These are phyloP conservation scores for Drosophila kanapiae DNA, from an alignment of 1,140 invertebrate genomes.

Conservation along the genomic window DNA sequence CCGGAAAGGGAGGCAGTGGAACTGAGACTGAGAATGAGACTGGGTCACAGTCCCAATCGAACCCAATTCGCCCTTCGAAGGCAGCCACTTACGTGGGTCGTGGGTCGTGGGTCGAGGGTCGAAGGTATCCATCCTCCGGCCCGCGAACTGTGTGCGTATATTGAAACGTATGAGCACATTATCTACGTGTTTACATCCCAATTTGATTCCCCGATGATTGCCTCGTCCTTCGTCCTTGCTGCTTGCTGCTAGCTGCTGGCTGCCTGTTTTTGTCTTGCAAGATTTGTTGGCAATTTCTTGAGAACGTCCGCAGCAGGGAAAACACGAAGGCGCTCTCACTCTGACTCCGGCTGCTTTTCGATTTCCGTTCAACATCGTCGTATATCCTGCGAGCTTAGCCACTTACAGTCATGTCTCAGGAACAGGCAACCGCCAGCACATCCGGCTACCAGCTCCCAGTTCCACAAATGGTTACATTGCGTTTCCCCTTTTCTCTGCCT, in stretches of 20 bases:
- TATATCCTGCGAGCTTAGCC: constrained; percentile 69
- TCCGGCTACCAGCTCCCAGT: constrained; percentile 2
- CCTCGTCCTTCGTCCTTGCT: constrained; percentile 16
- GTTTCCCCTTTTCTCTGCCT: constrained; percentile 33
- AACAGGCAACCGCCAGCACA: constrained; percentile 35
- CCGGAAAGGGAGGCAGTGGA: not conserved
- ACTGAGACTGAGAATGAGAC: not conserved
- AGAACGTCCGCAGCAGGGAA: constrained; percentile 42
- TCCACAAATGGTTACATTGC: constrained; percentile 43
- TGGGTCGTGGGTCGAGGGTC: not conserved
- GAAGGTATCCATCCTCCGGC: not conserved
- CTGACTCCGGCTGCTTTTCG: constrained; percentile 51
- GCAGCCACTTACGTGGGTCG: constrained; percentile 50
- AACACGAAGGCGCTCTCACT: constrained; percentile 8
- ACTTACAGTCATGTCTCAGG: constrained; percentile 48
- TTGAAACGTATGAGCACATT: constrained; percentile 81
- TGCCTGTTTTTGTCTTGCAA: constrained; percentile 60
- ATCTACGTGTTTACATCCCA: constrained; percentile 84
- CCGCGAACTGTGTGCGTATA: constrained; percentile 58
- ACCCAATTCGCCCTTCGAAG: constrained; percentile 26
- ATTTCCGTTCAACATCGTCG: constrained; percentile 62
- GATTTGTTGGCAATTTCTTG: constrained; percentile 73
- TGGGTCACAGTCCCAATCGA: constrained; percentile 21
- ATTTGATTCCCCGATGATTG: constrained; percentile 81
- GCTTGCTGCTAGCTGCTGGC: constrained; percentile 5